phyloP scores from a whole-genome alignment of 1,140 invertebrate genomes.

The Cecropterus lyciades region DNA sequence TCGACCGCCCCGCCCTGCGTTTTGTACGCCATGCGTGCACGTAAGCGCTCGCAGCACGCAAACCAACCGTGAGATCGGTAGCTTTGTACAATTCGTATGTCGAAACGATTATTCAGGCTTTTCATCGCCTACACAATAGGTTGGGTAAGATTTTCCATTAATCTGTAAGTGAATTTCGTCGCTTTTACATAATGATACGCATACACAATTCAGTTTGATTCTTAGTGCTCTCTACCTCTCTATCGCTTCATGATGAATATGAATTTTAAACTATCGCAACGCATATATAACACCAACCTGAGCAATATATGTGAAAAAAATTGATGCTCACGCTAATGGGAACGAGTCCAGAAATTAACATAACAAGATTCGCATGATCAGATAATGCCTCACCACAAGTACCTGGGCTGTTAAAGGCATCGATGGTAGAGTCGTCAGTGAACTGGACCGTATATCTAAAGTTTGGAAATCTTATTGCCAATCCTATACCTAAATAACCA shows the following conservation, averaged over 20 bases:
- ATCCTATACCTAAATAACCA: not conserved
- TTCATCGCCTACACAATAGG: slow-evolving; percentile 25
- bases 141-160: slow-evolving; percentile 3
- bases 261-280: no score
- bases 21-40: slow-evolving; percentile 37
- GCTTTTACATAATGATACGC: no score
- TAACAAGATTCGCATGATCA: slow-evolving; percentile 14
- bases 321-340: slow-evolving; percentile 30
- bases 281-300: no score
- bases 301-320: slow-evolving; percentile 23
- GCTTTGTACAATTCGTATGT: slow-evolving; percentile 27
- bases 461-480: slow-evolving; percentile 3
- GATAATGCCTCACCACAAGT: not conserved
- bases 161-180: slow-evolving; percentile 8
- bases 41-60: slow-evolving; percentile 44
- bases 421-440: not conserved
- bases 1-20: slow-evolving; percentile 36
- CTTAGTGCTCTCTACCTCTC: no score
- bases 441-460: not conserved
- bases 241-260: no score
- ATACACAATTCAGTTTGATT: no score
- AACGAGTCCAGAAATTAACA: slow-evolving; percentile 20
- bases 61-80: slow-evolving; percentile 42
- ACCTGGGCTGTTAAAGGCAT: slow-evolving; percentile 9
- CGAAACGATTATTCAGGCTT: slow-evolving; percentile 33